Evolutionary conservation across 1,140 invertebrate species (phyloP).

Genomic region (Paralvinella palmiformis): DNA sequence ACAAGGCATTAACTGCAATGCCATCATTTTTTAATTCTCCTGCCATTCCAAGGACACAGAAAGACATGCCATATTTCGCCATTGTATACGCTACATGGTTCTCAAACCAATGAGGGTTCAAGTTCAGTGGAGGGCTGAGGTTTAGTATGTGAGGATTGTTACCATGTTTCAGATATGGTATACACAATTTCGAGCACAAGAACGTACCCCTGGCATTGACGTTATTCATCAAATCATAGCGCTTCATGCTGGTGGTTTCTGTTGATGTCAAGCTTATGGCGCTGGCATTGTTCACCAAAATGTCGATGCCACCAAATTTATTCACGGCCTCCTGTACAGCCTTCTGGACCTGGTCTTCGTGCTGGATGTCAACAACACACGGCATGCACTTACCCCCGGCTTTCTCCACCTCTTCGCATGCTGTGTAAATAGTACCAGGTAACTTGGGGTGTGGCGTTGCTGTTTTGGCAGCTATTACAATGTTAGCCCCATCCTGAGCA

Average conservation of each 20-base stretch:
- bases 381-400: slow-evolving; percentile 85
- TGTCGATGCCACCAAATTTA: slow-evolving; percentile 94
- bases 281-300: slow-evolving; percentile 90
- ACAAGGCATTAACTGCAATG: slow-evolving; percentile 93
- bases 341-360: slow-evolving; percentile 60
- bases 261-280: slow-evolving; percentile 90
- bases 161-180: slow-evolving; percentile 78
- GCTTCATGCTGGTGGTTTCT: slow-evolving; percentile 83
- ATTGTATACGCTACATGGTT: slow-evolving; percentile 95
- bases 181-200: slow-evolving; percentile 72
- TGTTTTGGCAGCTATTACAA: slow-evolving; percentile 95
- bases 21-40: slow-evolving; percentile 78
- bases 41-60: slow-evolving; percentile 95
- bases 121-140: slow-evolving; percentile 86
- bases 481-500: slow-evolving; percentile 77
- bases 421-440: slow-evolving; percentile 95
- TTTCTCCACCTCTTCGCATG: slow-evolving; percentile 73
- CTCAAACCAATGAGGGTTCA: slow-evolving; percentile 86
- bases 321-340: slow-evolving; percentile 83
- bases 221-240: slow-evolving; percentile 51
- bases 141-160: slow-evolving; percentile 94
- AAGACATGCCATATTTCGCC: slow-evolving; percentile 98
- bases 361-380: slow-evolving; percentile 88
- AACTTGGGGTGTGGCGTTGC: slow-evolving; percentile 91
- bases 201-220: slow-evolving; percentile 51